These are phyloP conservation scores for Notocelia uddmanniana DNA, from an alignment of 2,888 invertebrate genomes.

Conservation along the genomic window DNA sequence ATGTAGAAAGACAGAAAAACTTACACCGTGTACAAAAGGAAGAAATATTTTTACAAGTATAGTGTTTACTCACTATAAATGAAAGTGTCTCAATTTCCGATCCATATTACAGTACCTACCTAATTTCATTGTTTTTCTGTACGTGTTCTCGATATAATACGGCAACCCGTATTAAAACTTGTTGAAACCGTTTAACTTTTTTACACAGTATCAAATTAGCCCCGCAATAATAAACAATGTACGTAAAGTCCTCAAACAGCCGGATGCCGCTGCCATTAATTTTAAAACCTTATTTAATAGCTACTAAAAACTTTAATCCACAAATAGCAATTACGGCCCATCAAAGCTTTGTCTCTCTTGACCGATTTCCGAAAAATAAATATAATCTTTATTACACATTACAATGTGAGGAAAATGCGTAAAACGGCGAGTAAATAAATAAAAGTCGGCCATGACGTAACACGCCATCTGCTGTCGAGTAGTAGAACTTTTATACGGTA, in stretches of 20 bases:
- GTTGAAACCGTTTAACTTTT: slow-evolving; percentile 2
- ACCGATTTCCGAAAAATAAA: slow-evolving; percentile 46
- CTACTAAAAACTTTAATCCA: slow-evolving; percentile 42
- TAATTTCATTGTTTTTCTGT: too few relatives aligned
- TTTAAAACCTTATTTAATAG: slow-evolving; percentile 43
- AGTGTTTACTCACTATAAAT: too few relatives aligned
- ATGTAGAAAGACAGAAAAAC: too few relatives aligned
- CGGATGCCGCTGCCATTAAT: slow-evolving; percentile 30
- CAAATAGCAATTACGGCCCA: slow-evolving; percentile 44
- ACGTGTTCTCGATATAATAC: too few relatives aligned
- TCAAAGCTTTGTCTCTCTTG: slow-evolving; percentile 46
- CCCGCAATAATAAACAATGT: slow-evolving; percentile 21
- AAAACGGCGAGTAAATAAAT: slow-evolving; percentile 58
- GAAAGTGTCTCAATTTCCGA: too few relatives aligned
- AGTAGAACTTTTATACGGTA: slow-evolving; percentile 51
- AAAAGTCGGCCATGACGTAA: slow-evolving; percentile 49
- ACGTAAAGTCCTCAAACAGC: slow-evolving; percentile 32
- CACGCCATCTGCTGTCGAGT: slow-evolving; percentile 59
- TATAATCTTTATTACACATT: slow-evolving; percentile 58
- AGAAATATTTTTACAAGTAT: too few relatives aligned
- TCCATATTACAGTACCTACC: too few relatives aligned
- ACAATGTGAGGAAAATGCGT: slow-evolving; percentile 51
- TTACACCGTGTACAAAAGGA: too few relatives aligned
- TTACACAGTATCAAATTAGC: slow-evolving; percentile 22
- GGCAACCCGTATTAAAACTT: not conserved